Percentiles rank a stretch among this genome's conserved stretches.
phyloP scores from a whole-genome alignment of 2,113 vertebrate species.

The Steatornis caripensis region DNA sequence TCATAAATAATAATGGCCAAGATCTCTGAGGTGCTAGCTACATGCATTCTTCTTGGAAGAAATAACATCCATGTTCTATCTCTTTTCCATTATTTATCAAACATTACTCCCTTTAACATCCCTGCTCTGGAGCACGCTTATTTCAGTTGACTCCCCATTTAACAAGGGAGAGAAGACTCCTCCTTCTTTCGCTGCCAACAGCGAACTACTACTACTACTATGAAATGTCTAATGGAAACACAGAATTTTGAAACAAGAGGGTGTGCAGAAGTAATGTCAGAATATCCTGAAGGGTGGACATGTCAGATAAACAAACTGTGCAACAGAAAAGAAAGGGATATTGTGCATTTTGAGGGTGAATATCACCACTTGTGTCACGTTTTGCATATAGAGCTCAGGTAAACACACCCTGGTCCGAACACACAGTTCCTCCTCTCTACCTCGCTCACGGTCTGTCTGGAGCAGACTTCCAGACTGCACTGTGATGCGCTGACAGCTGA shows the following conservation, averaged over 20 bases:
- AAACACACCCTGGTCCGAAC: neutral
- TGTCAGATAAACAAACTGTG: neutral
- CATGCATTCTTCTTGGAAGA: neutral
- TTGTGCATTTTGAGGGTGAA: neutral
- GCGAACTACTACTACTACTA: neutral
- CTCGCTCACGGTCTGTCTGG: neutral
- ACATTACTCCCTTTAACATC: neutral
- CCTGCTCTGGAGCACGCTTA: neutral
- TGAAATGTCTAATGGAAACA: neutral
- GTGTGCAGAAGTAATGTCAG: neutral
- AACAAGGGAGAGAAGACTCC: neutral
- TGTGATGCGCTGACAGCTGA: neutral
- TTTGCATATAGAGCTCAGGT: neutral
- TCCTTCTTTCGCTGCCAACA: neutral
- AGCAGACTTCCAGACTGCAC: neutral
- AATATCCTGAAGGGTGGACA: neutral
- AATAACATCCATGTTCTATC: neutral
- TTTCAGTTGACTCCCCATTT: neutral
- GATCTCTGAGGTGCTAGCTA: neutral
- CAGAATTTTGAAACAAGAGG: neutral
- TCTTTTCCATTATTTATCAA: neutral
- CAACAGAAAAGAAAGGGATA: neutral
- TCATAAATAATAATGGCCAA: neutral
- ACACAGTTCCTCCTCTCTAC: neutral
- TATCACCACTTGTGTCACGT: neutral